A percentile compares a stretch with the other conserved stretches of the same genome.
Evolutionary conservation across 2,797 vertebrate species (phyloP).

Genomic region (Trematomus bernacchii): DNA sequence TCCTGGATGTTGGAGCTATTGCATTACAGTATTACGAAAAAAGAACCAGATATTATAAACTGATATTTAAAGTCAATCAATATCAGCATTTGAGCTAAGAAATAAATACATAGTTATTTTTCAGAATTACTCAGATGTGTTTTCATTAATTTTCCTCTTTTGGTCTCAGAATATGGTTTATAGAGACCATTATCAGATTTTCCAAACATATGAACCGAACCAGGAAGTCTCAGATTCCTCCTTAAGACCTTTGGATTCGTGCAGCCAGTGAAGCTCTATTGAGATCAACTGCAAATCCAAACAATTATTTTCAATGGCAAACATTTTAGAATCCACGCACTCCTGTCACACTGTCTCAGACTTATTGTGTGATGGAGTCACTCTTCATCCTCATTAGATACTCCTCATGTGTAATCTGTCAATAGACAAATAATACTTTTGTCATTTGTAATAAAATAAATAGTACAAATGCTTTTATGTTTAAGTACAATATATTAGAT

Average conservation of each 20-base stretch:
- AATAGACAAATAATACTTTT: slow-evolving; percentile 43
- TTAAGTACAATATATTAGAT: slow-evolving; percentile 13
- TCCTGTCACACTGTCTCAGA: slow-evolving; percentile 26
- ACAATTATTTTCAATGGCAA: not conserved
- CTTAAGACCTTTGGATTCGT: slow-evolving; percentile 11
- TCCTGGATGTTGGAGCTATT: not conserved
- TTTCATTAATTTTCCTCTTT: slow-evolving; percentile 12
- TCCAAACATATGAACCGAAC: slow-evolving; percentile 17
- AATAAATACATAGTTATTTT: slow-evolving; percentile 22
- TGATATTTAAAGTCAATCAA: not conserved
- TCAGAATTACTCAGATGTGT: not conserved
- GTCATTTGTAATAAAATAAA: slow-evolving; percentile 19
- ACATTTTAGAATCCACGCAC: slow-evolving; percentile 21
- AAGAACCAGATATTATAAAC: not conserved
- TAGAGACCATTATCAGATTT: slow-evolving; percentile 1
- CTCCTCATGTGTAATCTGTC: slow-evolving; percentile 41
- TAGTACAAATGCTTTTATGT: slow-evolving; percentile 18
- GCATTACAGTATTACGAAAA: not conserved
- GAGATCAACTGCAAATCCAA: not conserved
- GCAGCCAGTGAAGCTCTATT: slow-evolving; percentile 10
- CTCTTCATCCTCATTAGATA: slow-evolving; percentile 26
- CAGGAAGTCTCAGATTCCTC: slow-evolving; percentile 5
- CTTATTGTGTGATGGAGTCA: slow-evolving; percentile 38
- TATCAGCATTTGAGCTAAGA: not conserved
- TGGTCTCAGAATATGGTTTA: slow-evolving; percentile 22